Percentiles rank a stretch among this genome's conserved stretches.
Evolutionary conservation across 2,888 invertebrate genomes (phyloP).

Genomic region (Ophonus ardosiacus): DNA sequence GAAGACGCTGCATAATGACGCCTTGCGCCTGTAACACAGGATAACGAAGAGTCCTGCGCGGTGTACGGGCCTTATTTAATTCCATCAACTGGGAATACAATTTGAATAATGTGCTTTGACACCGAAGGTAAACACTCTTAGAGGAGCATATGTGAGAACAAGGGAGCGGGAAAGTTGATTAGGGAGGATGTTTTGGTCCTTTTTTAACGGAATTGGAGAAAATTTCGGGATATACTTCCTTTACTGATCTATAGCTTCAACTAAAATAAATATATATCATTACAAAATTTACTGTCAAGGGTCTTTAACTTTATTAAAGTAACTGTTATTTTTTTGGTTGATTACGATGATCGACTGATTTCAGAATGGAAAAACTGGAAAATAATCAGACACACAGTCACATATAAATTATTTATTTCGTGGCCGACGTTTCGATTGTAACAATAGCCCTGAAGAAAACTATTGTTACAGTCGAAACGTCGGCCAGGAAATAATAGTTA

Average conservation of each 20-base stretch:
- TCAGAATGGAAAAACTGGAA: no score
- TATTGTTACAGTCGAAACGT: no score
- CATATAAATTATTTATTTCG: no score
- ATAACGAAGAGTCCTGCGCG: slow-evolving; percentile 16
- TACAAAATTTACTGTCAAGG: no score
- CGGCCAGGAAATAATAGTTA: no score
- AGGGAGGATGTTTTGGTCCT: neutral
- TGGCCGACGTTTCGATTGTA: no score
- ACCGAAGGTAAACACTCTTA: slow-evolving; percentile 20
- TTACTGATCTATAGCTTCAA: neutral
- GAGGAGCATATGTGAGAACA: neutral
- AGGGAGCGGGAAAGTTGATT: neutral
- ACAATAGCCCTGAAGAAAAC: no score
- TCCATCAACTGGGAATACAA: slow-evolving; percentile 14
- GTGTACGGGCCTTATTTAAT: slow-evolving; percentile 18
- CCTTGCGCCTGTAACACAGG: neutral
- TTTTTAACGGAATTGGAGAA: neutral
- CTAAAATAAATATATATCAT: no score
- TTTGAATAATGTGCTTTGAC: slow-evolving; percentile 42
- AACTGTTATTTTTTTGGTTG: no score
- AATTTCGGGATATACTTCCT: neutral
- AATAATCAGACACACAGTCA: no score
- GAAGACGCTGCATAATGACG: slow-evolving; percentile 33
- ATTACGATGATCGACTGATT: no score
- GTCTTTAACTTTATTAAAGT: no score